Evolutionary conservation across 1,140 invertebrate species (phyloP), one percentile per base, ranked within the genome.

Genomic region (Drosophila takahashii): DNA sequence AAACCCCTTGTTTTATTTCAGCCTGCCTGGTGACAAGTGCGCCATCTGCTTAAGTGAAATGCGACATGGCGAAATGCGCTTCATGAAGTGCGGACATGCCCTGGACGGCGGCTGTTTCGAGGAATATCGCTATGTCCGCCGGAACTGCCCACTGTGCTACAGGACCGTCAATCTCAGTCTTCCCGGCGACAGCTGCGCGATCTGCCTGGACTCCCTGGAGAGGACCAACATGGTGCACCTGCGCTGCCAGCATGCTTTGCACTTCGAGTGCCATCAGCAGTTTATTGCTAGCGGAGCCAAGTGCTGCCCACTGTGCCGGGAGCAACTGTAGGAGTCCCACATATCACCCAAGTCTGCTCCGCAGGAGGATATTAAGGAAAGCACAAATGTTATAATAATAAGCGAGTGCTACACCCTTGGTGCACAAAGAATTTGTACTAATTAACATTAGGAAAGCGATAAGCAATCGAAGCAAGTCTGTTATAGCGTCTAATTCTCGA

Each of bases 71-170:
- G 18, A 60, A 2, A 77, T 86, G 66, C 56, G 41, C 0, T 9
- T 7, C 3, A 73, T 81, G 61, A 16, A 15, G 16, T 90, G 85
- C 36, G 59, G 58, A 0, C 85, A 90, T 71, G 78, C 85, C 0
- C 4, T 91, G 50, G 75, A 91, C 47, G 32, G 64, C 0, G 2
- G 3, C 0, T 91, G 90, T 36, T 77, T 47, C 10, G 2, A 7
- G 9, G 27, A 47, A 0, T 81, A 53, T 26, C 67, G 50, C 3
- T 10, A 0, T 1, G 0, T 57, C 11, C 3, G 32, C 29, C 41
- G 51, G 4, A 29, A 64, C 3, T 91, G 90, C 27, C 77, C 67
- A 0, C 10, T 45, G 8, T 91, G 90, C 48, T 1, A 22, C 10
- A 7, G 32, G 3, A 0, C 34, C 0, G 62, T 77, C 0, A 66